Base-by-base conservation (phyloP, 1,140 invertebrate genomes). In the Pogonomyrmex barbatus region DNA sequence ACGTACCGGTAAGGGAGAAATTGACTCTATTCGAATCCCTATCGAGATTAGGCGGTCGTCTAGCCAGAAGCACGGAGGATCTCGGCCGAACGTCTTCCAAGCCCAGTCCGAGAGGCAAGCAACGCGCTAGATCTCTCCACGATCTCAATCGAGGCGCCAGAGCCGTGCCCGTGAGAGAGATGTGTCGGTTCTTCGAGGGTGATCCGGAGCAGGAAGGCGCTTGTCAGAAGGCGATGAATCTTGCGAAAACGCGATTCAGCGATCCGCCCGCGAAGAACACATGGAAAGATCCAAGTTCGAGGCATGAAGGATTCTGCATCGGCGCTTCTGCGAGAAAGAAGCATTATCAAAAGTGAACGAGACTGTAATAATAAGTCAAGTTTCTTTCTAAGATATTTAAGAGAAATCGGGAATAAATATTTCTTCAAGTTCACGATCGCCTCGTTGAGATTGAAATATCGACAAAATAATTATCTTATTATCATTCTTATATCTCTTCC, bases 1-100 rank as follows among this genome's bases (percentile, higher is more conserved):
- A 96, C 89, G 96, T 96, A 5, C 96, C 96, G 0, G 96, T 96
- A 0, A 95, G 95, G 76, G 96, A 96, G 85, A 96, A 96, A 88
- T 92, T 96, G 1, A 95, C 96, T 0, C 91, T 96, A 6, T 96
- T 96, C 87, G 96, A 96, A 87, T 96, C 96, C 0, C 90, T 96
- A 17, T 96, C 96, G 33, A 93, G 94, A 81, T 90, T 96, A 71
- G 95, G 95, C 4, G 94, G 96, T 10, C 94, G 96, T 33, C 90
- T 96, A 6, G 95, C 95, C 1, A 92, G 94, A 30, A 95, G 95
- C 52, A 96, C 95, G 60, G 95, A 95, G 67, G 95, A 96, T 85
- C 93, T 96, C 4, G 94, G 95, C 0, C 89, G 94, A 56, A 92
- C 94, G 0, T 86, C 92, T 5, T 82, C 91, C 9, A 92, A 93